Percentiles rank a stretch among this genome's conserved stretches.
phyloP scores from a whole-genome alignment of 2,888 invertebrate genomes.

The Spodoptera picta region DNA sequence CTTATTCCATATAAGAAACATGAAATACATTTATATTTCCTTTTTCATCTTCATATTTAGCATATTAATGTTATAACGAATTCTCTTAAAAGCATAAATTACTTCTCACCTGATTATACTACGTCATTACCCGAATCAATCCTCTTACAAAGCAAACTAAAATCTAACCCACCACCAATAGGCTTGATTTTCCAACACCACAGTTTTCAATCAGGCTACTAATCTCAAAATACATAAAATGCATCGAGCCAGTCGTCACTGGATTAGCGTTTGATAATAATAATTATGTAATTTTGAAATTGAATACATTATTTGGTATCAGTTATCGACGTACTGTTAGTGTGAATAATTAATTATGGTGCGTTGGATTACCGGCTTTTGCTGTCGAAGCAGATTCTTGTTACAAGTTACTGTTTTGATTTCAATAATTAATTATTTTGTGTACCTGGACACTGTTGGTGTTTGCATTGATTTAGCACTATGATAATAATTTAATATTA shows the following conservation, averaged over 20 bases:
- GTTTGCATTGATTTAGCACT: no score
- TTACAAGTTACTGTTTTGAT: constrained; percentile 5
- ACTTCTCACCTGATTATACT: constrained; percentile 35
- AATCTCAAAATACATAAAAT: constrained; percentile 10
- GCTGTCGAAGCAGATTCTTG: constrained; percentile 16
- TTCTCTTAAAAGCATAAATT: constrained; percentile 11
- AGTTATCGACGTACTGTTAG: constrained; percentile 22
- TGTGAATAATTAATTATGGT: constrained; percentile 35
- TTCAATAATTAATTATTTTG: constrained; percentile 8
- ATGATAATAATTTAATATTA: no score
- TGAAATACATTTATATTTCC: no score
- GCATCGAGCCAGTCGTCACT: constrained; percentile 3
- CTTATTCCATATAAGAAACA: no score
- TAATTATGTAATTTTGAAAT: constrained; percentile 19
- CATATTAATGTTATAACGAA: no score
- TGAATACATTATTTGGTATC: constrained; percentile 32
- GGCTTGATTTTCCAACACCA: constrained; percentile 56
- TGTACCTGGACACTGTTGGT: no score
- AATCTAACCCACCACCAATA: constrained; percentile 56
- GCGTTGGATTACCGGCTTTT: constrained; percentile 16
- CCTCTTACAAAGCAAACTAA: constrained; percentile 54
- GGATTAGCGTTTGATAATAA: constrained; percentile 23
- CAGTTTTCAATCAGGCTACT: neutral
- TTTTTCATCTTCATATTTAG: no score
- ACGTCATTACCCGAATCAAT: neutral